These are phyloP conservation scores for Metacarcinus magister DNA, from an alignment of 2,888 invertebrate genomes.

Conservation along the genomic window DNA sequence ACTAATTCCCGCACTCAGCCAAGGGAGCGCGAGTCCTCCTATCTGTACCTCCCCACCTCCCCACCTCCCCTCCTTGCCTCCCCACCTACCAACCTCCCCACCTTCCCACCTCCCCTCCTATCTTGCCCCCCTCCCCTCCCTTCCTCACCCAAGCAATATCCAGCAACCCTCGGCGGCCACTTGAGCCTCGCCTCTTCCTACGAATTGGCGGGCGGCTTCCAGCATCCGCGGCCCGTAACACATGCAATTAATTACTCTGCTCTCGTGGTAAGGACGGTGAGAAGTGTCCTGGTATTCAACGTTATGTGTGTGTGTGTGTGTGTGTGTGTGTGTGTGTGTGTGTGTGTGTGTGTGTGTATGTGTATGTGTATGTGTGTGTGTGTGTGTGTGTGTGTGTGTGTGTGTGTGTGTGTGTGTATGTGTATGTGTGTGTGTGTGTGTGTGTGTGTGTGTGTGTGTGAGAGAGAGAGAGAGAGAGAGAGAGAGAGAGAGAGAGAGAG, in stretches of 20 bases:
- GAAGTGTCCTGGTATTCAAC: slow-evolving; percentile 38
- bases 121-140: not conserved
- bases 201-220: slow-evolving; percentile 1
- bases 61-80: slow-evolving; percentile 5
- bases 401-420: no score
- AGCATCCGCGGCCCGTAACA: slow-evolving; percentile 53
- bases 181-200: slow-evolving; percentile 11
- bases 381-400: not conserved
- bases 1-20: not conserved
- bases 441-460: no score
- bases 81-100: not conserved
- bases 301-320: not conserved
- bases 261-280: not conserved
- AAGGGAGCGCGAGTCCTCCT: not conserved
- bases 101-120: not conserved
- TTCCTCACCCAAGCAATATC: slow-evolving; percentile 38
- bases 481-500: slow-evolving; percentile 52
- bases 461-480: not conserved
- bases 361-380: no score
- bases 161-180: slow-evolving; percentile 5
- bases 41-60: not conserved
- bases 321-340: not conserved
- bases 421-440: no score
- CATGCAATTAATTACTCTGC: slow-evolving; percentile 65
- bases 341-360: no score